A percentile compares a stretch with the other conserved stretches of the same genome.
These are phyloP conservation scores for Camponotus floridanus DNA, from an alignment of 1,140 invertebrate species.

Conservation along the genomic window DNA sequence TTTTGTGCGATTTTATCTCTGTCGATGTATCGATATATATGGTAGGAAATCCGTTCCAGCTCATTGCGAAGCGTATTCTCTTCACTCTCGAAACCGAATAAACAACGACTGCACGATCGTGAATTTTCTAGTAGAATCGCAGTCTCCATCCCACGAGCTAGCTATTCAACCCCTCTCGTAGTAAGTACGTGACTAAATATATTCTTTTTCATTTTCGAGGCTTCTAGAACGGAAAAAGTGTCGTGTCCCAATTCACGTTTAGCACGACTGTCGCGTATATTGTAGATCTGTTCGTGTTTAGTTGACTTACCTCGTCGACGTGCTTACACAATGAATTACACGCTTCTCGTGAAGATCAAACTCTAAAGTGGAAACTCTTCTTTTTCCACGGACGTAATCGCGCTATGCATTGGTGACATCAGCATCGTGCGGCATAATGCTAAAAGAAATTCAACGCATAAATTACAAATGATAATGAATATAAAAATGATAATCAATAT, in stretches of 20 bases:
- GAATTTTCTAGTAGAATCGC: slow-evolving; percentile 51
- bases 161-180: slow-evolving; percentile 36
- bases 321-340: slow-evolving; percentile 58
- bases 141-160: background rate
- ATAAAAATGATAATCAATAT: background rate
- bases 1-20: slow-evolving; percentile 57
- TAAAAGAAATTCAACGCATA: slow-evolving; percentile 5
- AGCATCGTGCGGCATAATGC: slow-evolving; percentile 13
- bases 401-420: background rate
- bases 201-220: slow-evolving; percentile 52
- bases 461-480: slow-evolving; percentile 2
- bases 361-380: background rate
- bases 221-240: slow-evolving; percentile 15
- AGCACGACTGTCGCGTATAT: slow-evolving; percentile 54
- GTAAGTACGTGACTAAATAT: slow-evolving; percentile 63
- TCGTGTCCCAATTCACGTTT: slow-evolving; percentile 66
- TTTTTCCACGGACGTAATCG: background rate
- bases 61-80: background rate
- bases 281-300: slow-evolving; percentile 62
- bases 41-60: background rate
- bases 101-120: slow-evolving; percentile 62
- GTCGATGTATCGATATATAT: slow-evolving; percentile 8
- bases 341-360: slow-evolving; percentile 10
- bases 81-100: slow-evolving; percentile 46
- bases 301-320: slow-evolving; percentile 47